phyloP scores from a whole-genome alignment of 1,140 invertebrate species.

The Drosophila kikkawai region DNA sequence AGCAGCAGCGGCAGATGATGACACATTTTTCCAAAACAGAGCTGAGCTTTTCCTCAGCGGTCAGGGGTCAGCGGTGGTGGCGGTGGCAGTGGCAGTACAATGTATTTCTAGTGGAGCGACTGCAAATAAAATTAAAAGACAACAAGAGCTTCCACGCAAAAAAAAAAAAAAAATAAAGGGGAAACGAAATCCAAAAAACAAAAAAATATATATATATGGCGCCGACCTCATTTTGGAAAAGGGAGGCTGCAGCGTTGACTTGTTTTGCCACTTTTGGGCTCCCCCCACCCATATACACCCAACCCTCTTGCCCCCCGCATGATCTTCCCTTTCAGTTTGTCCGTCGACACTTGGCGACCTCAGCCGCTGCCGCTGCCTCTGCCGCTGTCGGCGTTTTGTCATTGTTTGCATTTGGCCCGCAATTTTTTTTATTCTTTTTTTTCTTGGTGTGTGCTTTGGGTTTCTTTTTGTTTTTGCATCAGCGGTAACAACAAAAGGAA shows the following conservation, averaged over 20 bases:
- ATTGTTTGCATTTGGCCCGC: constrained; percentile 81
- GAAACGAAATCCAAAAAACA: constrained; percentile 26
- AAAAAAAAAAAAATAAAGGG: constrained; percentile 49
- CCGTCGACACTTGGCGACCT: constrained; percentile 75
- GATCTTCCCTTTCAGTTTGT: constrained; percentile 41
- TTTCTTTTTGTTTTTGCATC: constrained; percentile 40
- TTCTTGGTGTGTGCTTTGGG: constrained; percentile 14
- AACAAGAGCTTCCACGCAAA: constrained; percentile 46
- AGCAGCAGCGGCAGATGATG: constrained; percentile 23
- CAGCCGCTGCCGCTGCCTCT: constrained; percentile 35
- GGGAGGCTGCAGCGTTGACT: constrained; percentile 43
- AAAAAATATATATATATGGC: constrained; percentile 68
- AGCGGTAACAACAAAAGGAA: constrained; percentile 12
- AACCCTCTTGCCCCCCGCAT: neutral
- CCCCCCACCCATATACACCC: neutral
- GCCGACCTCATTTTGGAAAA: constrained; percentile 69
- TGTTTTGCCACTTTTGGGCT: constrained; percentile 72
- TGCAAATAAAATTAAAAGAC: constrained; percentile 76
- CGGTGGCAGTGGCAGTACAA: constrained; percentile 55
- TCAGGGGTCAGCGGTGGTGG: constrained; percentile 38
- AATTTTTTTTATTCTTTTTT: constrained; percentile 51
- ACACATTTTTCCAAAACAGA: constrained; percentile 43
- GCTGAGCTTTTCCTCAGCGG: constrained; percentile 30
- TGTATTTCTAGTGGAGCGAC: constrained; percentile 80
- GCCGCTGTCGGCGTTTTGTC: constrained; percentile 72